These are phyloP conservation scores for Anas platyrhynchos DNA, from an alignment of 2,113 vertebrate species.

Conservation along the genomic window DNA sequence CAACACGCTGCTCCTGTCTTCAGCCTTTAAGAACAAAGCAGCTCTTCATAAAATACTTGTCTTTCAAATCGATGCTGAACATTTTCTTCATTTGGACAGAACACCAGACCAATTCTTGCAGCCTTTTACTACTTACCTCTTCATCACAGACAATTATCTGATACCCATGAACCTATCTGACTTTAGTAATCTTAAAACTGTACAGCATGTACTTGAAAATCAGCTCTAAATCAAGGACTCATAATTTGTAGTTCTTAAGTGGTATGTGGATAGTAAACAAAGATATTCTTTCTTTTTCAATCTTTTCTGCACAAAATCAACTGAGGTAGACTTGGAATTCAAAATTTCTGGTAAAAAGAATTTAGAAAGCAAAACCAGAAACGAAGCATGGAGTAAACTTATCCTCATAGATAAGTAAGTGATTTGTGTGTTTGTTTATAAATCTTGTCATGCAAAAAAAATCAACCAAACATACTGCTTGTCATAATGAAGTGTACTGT, in stretches of 20 bases:
- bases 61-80: background rate
- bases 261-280: background rate
- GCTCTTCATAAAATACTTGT: background rate
- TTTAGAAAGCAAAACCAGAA: background rate
- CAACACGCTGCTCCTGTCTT: rapidly evolving
- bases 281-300: background rate
- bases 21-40: background rate
- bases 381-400: background rate
- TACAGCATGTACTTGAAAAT: conserved; percentile 3
- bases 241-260: background rate
- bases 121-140: background rate
- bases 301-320: background rate
- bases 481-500: background rate
- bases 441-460: background rate
- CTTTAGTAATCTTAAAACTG: background rate
- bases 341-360: background rate
- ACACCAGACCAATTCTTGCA: background rate
- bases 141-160: background rate
- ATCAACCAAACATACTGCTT: background rate
- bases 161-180: background rate
- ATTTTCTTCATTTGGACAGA: background rate
- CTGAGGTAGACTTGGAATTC: background rate
- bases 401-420: background rate
- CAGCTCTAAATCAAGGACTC: background rate
- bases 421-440: background rate